Evolutionary conservation across 2,113 vertebrate genomes (phyloP).

Genomic region (Laticauda colubrina): DNA sequence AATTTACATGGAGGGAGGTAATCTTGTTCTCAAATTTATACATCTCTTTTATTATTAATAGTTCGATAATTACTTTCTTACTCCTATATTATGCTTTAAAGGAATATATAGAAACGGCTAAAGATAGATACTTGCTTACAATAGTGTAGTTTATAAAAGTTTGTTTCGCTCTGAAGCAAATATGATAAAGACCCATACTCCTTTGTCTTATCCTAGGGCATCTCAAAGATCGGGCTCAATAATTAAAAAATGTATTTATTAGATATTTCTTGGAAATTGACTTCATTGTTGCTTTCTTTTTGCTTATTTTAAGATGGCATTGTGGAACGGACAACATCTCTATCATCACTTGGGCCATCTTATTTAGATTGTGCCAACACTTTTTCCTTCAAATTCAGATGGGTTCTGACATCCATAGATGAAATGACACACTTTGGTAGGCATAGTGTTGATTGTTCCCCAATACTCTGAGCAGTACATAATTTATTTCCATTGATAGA

Average conservation of each 20-base stretch:
- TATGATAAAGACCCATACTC: not conserved
- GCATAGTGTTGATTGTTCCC: not conserved
- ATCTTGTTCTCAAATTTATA: constrained; percentile 17
- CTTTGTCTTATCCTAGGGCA: not conserved
- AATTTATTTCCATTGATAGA: not conserved
- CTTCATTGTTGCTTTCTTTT: too few species aligned
- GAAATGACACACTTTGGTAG: not conserved
- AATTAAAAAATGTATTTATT: not conserved
- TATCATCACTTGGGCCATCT: not conserved
- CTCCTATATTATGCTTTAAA: not conserved
- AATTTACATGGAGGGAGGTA: not conserved
- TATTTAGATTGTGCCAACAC: not conserved
- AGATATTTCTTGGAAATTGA: too few species aligned
- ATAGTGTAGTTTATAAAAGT: not conserved
- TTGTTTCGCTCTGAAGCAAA: not conserved
- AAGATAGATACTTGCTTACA: accelerated
- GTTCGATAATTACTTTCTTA: not conserved
- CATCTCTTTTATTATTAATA: not conserved
- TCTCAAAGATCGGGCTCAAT: not conserved
- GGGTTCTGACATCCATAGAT: not conserved
- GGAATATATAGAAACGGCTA: not conserved
- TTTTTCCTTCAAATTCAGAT: not conserved
- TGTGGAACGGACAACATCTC: not conserved
- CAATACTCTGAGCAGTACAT: not conserved
- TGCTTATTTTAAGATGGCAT: not conserved